These are phyloP conservation scores for Caenorhabditis panamensis DNA, from an alignment of 2,888 invertebrate genomes.

Conservation along the genomic window DNA sequence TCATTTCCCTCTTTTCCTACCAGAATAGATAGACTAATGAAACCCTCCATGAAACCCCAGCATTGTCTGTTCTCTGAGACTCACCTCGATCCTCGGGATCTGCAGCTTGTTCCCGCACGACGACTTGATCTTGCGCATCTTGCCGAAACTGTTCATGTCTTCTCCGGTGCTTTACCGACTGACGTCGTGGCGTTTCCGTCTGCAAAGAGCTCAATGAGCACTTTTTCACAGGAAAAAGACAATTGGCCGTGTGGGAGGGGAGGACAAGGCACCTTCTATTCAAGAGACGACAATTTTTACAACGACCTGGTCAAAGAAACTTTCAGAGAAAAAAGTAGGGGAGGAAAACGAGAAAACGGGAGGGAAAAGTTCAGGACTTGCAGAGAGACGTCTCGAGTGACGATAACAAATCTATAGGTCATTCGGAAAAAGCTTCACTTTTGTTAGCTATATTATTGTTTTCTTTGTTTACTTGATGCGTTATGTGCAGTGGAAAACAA, in stretches of 20 bases:
- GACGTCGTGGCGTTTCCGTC: background rate
- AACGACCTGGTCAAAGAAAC: background rate
- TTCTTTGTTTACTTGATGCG: background rate
- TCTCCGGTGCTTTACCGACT: background rate
- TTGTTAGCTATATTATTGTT: background rate
- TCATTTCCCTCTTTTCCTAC: background rate
- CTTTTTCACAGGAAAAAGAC: slow-evolving; percentile 9
- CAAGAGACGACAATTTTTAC: slow-evolving; percentile 2
- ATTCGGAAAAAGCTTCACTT: background rate
- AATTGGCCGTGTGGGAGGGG: background rate
- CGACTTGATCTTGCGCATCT: slow-evolving; percentile 65
- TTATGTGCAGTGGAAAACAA: too few species aligned
- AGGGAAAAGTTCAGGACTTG: slow-evolving; percentile 1
- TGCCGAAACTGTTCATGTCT: slow-evolving; percentile 29
- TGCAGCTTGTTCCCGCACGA: slow-evolving; percentile 62
- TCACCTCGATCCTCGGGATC: slow-evolving; percentile 64
- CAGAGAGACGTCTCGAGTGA: too few species aligned
- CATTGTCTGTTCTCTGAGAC: background rate
- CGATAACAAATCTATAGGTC: too few species aligned
- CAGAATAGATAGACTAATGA: background rate
- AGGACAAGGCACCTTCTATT: background rate
- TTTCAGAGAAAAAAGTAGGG: background rate
- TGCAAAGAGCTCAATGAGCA: slow-evolving; percentile 40
- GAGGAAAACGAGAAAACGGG: background rate
- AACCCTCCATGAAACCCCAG: slow-evolving; percentile 1